A percentile compares a stretch with the other conserved stretches of the same genome.
Evolutionary conservation across 2,797 vertebrate genomes (phyloP).

Genomic region (Arrhamphus sclerolepis): DNA sequence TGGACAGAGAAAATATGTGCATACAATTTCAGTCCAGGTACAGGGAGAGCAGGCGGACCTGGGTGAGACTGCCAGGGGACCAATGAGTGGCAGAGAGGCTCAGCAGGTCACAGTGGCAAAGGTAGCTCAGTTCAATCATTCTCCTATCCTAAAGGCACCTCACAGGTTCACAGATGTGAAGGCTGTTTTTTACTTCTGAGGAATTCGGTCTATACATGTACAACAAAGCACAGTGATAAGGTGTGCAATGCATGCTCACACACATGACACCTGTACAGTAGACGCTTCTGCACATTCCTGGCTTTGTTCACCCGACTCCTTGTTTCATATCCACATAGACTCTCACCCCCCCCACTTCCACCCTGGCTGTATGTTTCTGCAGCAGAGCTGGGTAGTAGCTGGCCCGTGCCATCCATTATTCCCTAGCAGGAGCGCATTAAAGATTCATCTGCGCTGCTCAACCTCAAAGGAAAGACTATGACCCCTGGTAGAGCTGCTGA

Average conservation of each 20-base stretch:
- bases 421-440: slow-evolving; percentile 76
- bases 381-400: slow-evolving; percentile 54
- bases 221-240: slow-evolving; percentile 26
- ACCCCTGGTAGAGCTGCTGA: slow-evolving; percentile 81
- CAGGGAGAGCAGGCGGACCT: slow-evolving; percentile 54
- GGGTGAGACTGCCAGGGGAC: slow-evolving; percentile 45
- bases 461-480: slow-evolving; percentile 80
- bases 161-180: slow-evolving; percentile 57
- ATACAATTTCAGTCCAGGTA: slow-evolving; percentile 54
- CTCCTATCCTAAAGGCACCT: slow-evolving; percentile 55
- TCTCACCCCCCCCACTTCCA: slow-evolving; percentile 21
- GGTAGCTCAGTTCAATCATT: slow-evolving; percentile 70
- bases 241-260: slow-evolving; percentile 15
- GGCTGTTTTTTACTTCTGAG: slow-evolving; percentile 39
- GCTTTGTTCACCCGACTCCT: slow-evolving; percentile 30
- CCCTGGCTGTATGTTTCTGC: slow-evolving; percentile 45
- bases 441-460: slow-evolving; percentile 79
- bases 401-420: slow-evolving; percentile 78
- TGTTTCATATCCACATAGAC: slow-evolving; percentile 17
- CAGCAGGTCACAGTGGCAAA: slow-evolving; percentile 61
- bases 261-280: slow-evolving; percentile 4
- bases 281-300: slow-evolving; percentile 6
- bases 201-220: slow-evolving; percentile 34
- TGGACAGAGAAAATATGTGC: slow-evolving; percentile 15
- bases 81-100: slow-evolving; percentile 44